Evolutionary conservation across 2,797 vertebrate genomes (phyloP).

Genomic region (Triplophysa bombifrons): DNA sequence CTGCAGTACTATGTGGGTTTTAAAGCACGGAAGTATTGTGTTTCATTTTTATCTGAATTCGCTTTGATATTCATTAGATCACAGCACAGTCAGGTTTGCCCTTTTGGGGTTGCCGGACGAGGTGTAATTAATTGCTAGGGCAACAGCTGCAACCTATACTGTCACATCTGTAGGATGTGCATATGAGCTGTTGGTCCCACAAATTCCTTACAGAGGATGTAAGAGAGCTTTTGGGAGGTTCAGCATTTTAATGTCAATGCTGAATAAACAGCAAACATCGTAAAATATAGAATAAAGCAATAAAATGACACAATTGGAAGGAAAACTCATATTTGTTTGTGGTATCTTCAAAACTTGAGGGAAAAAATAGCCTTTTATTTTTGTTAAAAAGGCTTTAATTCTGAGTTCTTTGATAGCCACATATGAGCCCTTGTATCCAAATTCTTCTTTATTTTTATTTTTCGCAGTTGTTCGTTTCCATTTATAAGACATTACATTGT

Average conservation of each 20-base stretch:
- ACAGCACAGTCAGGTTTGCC: conserved; percentile 18
- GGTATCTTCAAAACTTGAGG: conserved; percentile 23
- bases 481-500: background rate
- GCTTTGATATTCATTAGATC: conserved; percentile 25
- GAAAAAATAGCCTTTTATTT: conserved; percentile 1
- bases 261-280: conserved; percentile 68
- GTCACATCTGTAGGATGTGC: conserved; percentile 22
- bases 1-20: conserved; percentile 55
- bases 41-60: conserved; percentile 35
- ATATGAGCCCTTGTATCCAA: conserved; percentile 8
- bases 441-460: background rate
- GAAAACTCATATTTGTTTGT: conserved; percentile 44
- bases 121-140: conserved; percentile 26
- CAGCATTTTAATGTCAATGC: conserved; percentile 57
- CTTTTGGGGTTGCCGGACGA: conserved; percentile 36
- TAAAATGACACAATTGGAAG: conserved; percentile 57
- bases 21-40: conserved; percentile 28
- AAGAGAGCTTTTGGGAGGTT: conserved; percentile 57
- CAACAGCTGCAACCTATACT: conserved; percentile 12
- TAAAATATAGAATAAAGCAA: conserved; percentile 65
- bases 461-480: background rate
- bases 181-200: conserved; percentile 45
- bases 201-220: conserved; percentile 65
- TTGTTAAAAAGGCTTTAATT: conserved; percentile 11
- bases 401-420: conserved; percentile 6